Conservation (phyloP, 2,113 vertebrate genomes). For the Ranitomeya imitator region DNA sequence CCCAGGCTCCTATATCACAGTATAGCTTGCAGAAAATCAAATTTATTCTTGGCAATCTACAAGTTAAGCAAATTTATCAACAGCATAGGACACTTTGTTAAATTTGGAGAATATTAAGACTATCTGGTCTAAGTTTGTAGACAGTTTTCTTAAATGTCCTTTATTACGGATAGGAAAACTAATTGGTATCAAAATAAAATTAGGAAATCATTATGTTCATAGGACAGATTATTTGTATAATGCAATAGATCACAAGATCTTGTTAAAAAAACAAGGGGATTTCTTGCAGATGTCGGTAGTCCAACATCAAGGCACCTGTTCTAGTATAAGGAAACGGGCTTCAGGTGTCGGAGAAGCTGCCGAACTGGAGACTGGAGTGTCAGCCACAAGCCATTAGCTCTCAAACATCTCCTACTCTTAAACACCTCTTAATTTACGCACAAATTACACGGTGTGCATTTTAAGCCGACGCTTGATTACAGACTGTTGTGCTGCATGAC, state of each 20-base stretch:
- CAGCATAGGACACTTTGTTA: no score
- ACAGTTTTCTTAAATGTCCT: no score
- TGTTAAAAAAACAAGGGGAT: background rate
- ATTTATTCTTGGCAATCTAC: no score
- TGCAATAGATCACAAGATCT: background rate
- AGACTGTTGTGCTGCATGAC: conserved; percentile 54
- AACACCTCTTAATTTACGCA: conserved; percentile 56
- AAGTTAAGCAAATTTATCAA: no score
- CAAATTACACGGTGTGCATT: conserved; percentile 57
- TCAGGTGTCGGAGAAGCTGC: conserved; percentile 42
- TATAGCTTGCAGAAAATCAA: no score
- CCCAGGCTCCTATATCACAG: no score
- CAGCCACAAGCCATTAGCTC: conserved; percentile 56
- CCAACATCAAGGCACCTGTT: conserved; percentile 28
- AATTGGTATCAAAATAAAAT: background rate
- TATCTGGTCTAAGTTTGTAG: no score
- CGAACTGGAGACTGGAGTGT: conserved; percentile 27
- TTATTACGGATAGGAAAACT: background rate
- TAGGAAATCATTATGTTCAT: background rate
- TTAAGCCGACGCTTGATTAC: conserved; percentile 56
- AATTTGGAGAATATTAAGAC: no score
- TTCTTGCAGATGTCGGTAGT: conserved; percentile 42
- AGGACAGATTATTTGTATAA: background rate
- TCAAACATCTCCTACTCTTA: conserved; percentile 55
- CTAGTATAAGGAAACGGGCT: background rate